Evolutionary conservation across 2,797 vertebrate genomes (phyloP).

Genomic region (Sebastes paucispinis): DNA sequence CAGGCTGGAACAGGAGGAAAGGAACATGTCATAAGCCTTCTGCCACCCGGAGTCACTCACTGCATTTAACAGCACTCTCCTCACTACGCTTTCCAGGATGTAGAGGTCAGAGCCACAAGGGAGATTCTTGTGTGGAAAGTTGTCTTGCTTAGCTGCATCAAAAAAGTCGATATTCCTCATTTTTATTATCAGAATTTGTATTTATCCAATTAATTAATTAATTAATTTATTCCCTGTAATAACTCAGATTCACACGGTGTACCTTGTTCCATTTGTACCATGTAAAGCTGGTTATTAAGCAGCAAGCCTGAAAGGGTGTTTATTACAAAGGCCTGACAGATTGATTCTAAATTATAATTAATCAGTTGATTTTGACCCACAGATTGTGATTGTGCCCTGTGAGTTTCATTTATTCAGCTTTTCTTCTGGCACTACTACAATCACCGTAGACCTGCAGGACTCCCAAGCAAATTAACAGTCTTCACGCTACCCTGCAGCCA

Average conservation of each 20-base stretch:
- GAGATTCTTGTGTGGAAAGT: constrained; percentile 55
- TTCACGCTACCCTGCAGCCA: constrained; percentile 77
- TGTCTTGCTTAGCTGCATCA: constrained; percentile 35
- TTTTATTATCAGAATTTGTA: constrained; percentile 13
- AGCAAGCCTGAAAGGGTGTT: constrained; percentile 69
- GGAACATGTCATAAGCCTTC: constrained; percentile 78
- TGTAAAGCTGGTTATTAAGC: constrained; percentile 69
- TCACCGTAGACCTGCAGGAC: constrained; percentile 79
- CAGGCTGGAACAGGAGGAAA: constrained; percentile 79
- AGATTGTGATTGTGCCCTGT: constrained; percentile 78
- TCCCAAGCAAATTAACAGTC: constrained; percentile 79
- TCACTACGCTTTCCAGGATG: constrained; percentile 59
- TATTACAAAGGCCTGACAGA: constrained; percentile 74
- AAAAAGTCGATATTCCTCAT: constrained; percentile 12
- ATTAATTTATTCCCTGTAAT: constrained; percentile 1
- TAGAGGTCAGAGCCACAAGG: constrained; percentile 59
- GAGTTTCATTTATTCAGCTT: constrained; percentile 79
- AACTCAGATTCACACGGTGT: constrained; percentile 8
- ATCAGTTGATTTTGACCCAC: constrained; percentile 81
- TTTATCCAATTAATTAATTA: constrained; percentile 2
- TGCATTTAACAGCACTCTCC: constrained; percentile 76
- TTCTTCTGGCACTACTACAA: constrained; percentile 73
- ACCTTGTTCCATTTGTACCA: constrained; percentile 29
- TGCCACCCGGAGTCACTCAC: constrained; percentile 72
- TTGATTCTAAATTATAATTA: constrained; percentile 78